phyloP scores from a whole-genome alignment of 2,797 vertebrate species.

The Sebastes umbrosus region DNA sequence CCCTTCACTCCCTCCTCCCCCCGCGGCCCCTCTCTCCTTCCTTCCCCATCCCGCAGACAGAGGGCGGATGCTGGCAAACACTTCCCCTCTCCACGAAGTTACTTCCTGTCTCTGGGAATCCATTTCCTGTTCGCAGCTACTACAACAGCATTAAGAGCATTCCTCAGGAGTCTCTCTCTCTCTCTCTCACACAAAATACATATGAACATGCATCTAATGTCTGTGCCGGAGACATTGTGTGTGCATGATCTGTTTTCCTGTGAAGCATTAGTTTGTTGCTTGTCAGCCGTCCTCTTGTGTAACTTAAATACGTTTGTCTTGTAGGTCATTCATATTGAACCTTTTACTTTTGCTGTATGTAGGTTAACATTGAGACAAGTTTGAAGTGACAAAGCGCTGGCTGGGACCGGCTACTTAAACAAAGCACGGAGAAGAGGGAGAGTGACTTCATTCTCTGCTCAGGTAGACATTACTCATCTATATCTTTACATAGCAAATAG shows the following conservation, averaged over 20 bases:
- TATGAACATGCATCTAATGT: background rate
- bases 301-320: background rate
- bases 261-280: background rate
- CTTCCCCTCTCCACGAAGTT: constrained; percentile 83
- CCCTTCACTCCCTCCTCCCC: background rate
- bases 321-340: background rate
- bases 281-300: constrained; percentile 15
- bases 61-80: constrained; percentile 85
- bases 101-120: constrained; percentile 80
- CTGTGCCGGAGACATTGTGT: background rate
- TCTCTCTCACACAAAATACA: background rate
- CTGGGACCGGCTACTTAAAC: too few relatives aligned
- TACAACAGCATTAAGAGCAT: constrained; percentile 68
- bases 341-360: background rate
- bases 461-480: background rate
- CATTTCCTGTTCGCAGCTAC: constrained; percentile 79
- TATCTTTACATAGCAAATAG: background rate
- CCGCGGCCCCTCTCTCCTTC: constrained; percentile 40
- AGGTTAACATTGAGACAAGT: background rate
- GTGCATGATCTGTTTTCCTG: constrained; percentile 32
- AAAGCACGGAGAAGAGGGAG: background rate
- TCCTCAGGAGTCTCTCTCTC: constrained; percentile 51
- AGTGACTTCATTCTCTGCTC: background rate
- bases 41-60: constrained; percentile 76
- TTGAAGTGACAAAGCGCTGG: background rate